Conservation (phyloP, 2,113 vertebrate genomes). For the Stigmatopora argus region DNA sequence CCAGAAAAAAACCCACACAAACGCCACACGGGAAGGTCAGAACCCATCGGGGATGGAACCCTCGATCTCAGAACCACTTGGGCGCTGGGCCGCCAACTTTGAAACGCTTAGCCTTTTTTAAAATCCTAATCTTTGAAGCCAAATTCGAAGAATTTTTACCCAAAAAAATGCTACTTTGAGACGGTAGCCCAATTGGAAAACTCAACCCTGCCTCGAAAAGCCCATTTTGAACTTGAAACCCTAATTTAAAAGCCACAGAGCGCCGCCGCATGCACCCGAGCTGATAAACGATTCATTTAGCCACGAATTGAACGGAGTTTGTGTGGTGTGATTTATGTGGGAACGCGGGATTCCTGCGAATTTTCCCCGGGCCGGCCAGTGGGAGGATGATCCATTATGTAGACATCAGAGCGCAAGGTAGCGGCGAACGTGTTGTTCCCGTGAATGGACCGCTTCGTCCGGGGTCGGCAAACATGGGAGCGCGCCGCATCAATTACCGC, state of each 20-base stretch:
- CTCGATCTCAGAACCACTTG: no score
- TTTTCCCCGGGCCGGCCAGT: conserved; percentile 2
- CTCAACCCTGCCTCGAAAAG: background rate
- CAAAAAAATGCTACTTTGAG: background rate
- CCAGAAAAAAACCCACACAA: no score
- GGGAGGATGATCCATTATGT: background rate
- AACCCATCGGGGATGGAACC: no score
- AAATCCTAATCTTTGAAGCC: background rate
- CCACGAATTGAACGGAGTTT: conserved; percentile 37
- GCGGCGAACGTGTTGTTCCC: background rate
- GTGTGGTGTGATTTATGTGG: conserved; percentile 52
- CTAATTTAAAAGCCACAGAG: background rate
- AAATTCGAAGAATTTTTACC: background rate
- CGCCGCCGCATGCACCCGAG: conserved; percentile 22
- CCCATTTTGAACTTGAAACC: background rate
- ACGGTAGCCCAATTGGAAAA: background rate
- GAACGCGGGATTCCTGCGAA: conserved; percentile 28
- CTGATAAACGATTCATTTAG: conserved; percentile 62
- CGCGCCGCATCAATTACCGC: background rate
- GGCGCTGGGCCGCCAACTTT: no score
- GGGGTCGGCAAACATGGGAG: conserved; percentile 7
- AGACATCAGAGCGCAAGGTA: conserved; percentile 1
- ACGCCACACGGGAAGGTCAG: no score
- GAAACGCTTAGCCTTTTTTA: no score
- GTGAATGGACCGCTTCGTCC: conserved; percentile 8